Percentiles rank a stretch among this genome's conserved stretches.
phyloP scores from a whole-genome alignment of 2,888 invertebrate species.

The Agriopis aurantiaria region DNA sequence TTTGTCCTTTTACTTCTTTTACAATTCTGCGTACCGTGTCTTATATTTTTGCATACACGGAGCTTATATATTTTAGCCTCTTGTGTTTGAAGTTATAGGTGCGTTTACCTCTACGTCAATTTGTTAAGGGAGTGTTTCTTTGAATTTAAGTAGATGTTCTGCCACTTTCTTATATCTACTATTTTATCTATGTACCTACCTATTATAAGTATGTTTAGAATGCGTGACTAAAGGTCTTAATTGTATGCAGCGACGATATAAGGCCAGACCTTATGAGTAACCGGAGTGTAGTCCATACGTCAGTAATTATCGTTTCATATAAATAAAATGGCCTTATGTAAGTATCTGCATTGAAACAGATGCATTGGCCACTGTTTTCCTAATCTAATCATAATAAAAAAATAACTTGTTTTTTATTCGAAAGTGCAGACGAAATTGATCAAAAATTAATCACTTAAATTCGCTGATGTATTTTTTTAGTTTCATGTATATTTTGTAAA shows the following conservation, averaged over 20 bases:
- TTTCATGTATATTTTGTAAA: not conserved
- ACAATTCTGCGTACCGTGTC: constrained; percentile 40
- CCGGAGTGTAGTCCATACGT: no score
- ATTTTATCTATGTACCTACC: not conserved
- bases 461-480: no score
- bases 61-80: constrained; percentile 39
- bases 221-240: not conserved
- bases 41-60: constrained; percentile 39
- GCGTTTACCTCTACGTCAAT: constrained; percentile 34
- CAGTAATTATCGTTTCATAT: no score
- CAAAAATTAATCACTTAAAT: no score
- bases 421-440: not conserved
- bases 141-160: constrained; percentile 10
- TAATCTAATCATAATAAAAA: no score
- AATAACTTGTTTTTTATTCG: not conserved
- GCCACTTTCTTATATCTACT: not conserved
- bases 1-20: constrained; percentile 47
- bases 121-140: constrained; percentile 19
- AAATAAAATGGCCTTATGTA: no score
- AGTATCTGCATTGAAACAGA: no score
- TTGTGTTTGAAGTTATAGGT: constrained; percentile 35
- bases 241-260: not conserved
- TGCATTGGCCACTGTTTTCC: no score
- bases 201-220: not conserved
- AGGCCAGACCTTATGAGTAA: not conserved